Evolutionary conservation across 1,140 invertebrate genomes (phyloP), one percentile per base, ranked within the genome.

Genomic region (Temnothorax curvispinosus): DNA sequence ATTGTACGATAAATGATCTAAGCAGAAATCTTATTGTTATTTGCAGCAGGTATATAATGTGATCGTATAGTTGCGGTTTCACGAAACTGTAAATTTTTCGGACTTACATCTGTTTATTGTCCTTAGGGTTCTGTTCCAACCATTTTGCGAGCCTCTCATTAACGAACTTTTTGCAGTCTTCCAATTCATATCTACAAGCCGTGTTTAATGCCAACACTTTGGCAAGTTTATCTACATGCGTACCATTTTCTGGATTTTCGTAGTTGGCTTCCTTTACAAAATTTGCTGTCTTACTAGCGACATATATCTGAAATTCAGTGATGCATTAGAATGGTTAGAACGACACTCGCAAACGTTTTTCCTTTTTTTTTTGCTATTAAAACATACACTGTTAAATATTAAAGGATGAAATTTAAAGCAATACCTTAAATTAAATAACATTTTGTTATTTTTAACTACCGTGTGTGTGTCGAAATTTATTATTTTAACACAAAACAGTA

Each of bases 171-270:
- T 97, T 92, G 92, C 97, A 98, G 44, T 96, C 94, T 2, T 94
- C 88, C 52, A 97, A 94, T 32, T 97, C 97, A 62, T 97, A 94
- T 77, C 95, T 95, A 82, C 97, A 98, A 13, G 97, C 97, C 90
- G 96, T 95, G 2, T 96, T 95, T 1, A 97, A 91, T 3, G 97
- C 95, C 71, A 97, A 96, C 0, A 96, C 95, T 69, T 97, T 94
- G 77, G 97, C 96, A 65, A 97, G 96, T 9, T 96, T 96, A 1
- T 94, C 93, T 3, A 98, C 91, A 72, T 97, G 96, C 44, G 96
- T 94, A 86, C 97, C 97, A 11, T 54, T 11, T 65, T 5, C 15
- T 9, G 0, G 0, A 11, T 64, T 3, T 0, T 5, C 0, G 2
- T 56, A 58, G 0, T n/a, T 7, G 1, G 58, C 9, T 1, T 2